Evolutionary conservation across 2,888 invertebrate species (phyloP), one percentile per base, ranked within the genome.

Genomic region (Xestia sexstrigata): DNA sequence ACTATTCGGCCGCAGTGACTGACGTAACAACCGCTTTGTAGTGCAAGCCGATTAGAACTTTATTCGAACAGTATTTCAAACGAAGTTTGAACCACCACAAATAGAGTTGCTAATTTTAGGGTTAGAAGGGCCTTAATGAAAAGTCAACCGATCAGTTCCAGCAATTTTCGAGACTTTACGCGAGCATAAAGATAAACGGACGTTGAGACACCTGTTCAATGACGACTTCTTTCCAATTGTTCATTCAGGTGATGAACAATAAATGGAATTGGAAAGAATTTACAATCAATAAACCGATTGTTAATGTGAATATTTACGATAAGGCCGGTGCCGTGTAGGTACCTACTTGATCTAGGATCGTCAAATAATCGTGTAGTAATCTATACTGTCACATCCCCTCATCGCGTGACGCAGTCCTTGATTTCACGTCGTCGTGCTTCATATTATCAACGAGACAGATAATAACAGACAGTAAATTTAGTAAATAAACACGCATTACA

Each of bases 331-430:
- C 73, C 42, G 42, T 42, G 42, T n/a, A 20, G 20, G 9, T n/a
- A 20, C 47, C 8, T 20, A 49, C 63, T 55, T 68, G 76, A 70
- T 70, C 55, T 60, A 71, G 70, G 70, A 67, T 76, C 70, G 71
- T 83, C 72, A 74, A 79, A 78, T 78, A 83, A 81, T 71, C 55
- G 58, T 66, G 68, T 74, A 52, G 74, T 73, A 67, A 23, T 13
- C 30, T 30, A 60, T 23, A 11, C 35, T 13, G 75, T 76, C 80
- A 84, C 91, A 90, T 87, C 86, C 87, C 82, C 82, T 60, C 74
- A 76, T 90, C 83, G 89, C 89, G 85, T 91, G 88, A 88, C 76
- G 81, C 73, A 68, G 68, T 72, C 76, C 74, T 52, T 74, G 77
- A 88, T 79, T 83, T 63, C 65, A 72, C 70, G 76, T 73, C 72